Evolutionary conservation across 2,113 vertebrate species (phyloP).

Genomic region (Alexandromys fortis): DNA sequence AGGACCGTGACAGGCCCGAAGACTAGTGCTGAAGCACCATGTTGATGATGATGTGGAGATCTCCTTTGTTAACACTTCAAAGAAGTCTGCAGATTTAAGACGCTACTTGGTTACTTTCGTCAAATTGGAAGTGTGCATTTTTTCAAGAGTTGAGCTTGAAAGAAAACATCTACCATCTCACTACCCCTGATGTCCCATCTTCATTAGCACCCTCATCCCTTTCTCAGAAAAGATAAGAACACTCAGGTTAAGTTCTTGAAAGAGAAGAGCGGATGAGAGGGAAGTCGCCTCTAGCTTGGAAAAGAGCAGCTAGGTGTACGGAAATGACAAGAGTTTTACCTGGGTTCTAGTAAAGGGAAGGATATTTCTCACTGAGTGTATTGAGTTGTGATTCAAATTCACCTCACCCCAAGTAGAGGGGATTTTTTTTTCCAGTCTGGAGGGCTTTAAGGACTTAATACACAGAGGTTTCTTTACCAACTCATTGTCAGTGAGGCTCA

Average conservation of each 20-base stretch:
- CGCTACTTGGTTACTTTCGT: not conserved
- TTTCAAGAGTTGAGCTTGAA: not conserved
- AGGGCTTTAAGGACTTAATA: not conserved
- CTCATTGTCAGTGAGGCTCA: not conserved
- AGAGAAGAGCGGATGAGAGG: not conserved
- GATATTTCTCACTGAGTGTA: not conserved
- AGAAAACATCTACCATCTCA: not conserved
- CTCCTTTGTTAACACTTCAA: not conserved
- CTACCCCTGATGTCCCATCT: not conserved
- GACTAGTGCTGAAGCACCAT: not conserved
- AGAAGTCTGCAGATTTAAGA: not conserved
- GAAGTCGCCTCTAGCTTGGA: not conserved
- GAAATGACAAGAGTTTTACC: not conserved
- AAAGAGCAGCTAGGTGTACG: not conserved
- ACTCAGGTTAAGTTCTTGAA: not conserved
- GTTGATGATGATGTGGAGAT: not conserved
- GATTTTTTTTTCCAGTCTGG: not conserved
- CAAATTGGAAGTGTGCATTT: not conserved
- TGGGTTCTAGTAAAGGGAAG: conserved; percentile 27
- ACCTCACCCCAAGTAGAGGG: not conserved
- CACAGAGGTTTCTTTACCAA: not conserved
- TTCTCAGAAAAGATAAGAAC: conserved; percentile 41
- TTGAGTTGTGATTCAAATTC: not conserved
- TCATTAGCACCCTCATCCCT: not conserved
- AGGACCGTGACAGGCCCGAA: not conserved